These are phyloP conservation scores for human DNA, from an alignment of 2,113 vertebrate genomes.

Conservation along the genomic window GRCh38 chr3:133053501-133054000, in stretches of 20 bases:
- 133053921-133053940: background rate
- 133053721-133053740: background rate
- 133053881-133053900: background rate
- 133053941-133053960: background rate
- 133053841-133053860: background rate
- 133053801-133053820: background rate
- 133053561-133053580: background rate
- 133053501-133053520: background rate
- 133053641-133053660: background rate
- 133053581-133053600: background rate
- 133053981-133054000: background rate
- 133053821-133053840: background rate
- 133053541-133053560: slow-evolving; percentile 11
- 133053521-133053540: background rate
- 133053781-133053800: background rate
- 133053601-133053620: background rate
- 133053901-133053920: background rate
- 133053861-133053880: background rate
- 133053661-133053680: background rate
- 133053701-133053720: background rate
- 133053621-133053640: background rate
- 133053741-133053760: background rate
- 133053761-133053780: background rate
- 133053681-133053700: background rate
- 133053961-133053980: background rate